phyloP scores from a whole-genome alignment of 2,888 invertebrate genomes.

The Strigamia crassipes region DNA sequence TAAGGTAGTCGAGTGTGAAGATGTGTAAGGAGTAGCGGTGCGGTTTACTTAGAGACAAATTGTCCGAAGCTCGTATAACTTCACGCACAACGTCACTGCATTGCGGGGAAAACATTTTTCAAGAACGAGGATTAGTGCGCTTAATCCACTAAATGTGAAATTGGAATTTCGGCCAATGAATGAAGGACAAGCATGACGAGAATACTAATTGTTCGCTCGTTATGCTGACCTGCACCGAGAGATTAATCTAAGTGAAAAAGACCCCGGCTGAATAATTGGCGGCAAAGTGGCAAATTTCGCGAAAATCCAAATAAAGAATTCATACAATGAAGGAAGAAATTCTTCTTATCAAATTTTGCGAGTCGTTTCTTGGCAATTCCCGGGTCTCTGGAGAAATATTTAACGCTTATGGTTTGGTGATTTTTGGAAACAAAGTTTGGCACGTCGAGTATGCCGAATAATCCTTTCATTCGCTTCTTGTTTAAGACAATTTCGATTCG shows the following conservation, averaged over 20 bases:
- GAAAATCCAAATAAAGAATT: too few species aligned
- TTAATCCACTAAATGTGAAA: not conserved
- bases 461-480: not conserved
- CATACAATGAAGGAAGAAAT: not conserved
- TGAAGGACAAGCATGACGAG: not conserved
- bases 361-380: not conserved
- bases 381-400: not conserved
- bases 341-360: not conserved
- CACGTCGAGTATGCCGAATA: not conserved
- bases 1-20: slow-evolving; percentile 20
- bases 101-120: not conserved
- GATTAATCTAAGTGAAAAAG: slow-evolving; percentile 29
- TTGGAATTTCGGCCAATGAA: not conserved
- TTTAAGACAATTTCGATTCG: slow-evolving; percentile 19
- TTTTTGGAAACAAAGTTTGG: slow-evolving; percentile 2
- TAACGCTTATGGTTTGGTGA: not conserved
- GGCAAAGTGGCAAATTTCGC: not conserved
- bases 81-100: slow-evolving; percentile 9
- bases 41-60: slow-evolving; percentile 18
- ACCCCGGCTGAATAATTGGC: not conserved
- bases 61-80: slow-evolving; percentile 6
- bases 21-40: not conserved
- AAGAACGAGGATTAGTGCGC: slow-evolving; percentile 11
- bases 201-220: not conserved
- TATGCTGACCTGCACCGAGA: not conserved